Conservation (phyloP, 2,797 vertebrate genomes). For the Xiphorhynchus erythropygius region DNA sequence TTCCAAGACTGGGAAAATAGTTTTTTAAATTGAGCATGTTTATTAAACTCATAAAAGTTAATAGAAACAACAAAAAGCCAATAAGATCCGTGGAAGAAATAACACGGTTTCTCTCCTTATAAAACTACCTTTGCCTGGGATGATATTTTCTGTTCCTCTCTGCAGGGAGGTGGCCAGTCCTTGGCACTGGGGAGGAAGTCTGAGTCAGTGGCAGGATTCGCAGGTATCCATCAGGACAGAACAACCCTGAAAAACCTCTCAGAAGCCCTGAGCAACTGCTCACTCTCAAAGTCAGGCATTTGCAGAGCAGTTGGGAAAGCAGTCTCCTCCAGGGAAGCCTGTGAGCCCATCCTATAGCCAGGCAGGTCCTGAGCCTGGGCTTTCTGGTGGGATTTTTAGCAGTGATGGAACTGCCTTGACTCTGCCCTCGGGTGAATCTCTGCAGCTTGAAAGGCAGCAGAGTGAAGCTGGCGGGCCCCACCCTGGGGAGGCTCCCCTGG, state of each 20-base stretch:
- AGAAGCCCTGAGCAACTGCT: not conserved
- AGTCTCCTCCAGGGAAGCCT: not conserved
- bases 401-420: not conserved
- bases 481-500: not conserved
- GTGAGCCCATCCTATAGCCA: fast-evolving
- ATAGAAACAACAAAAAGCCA: slow-evolving; percentile 11
- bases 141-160: not conserved
- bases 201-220: not conserved
- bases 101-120: not conserved
- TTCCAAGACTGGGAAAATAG: not conserved
- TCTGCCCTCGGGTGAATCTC: not conserved
- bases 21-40: slow-evolving; percentile 3
- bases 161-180: not conserved
- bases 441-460: fast-evolving
- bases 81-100: not conserved
- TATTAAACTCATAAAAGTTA: slow-evolving; percentile 48
- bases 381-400: not conserved
- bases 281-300: fast-evolving
- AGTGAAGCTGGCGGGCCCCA: fast-evolving
- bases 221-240: not conserved
- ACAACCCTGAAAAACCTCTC: not conserved
- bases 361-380: not conserved
- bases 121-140: not conserved
- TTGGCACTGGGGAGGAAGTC: not conserved
- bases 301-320: not conserved